Conservation (phyloP, 1,140 invertebrate species). For the Magallana angulata region DNA sequence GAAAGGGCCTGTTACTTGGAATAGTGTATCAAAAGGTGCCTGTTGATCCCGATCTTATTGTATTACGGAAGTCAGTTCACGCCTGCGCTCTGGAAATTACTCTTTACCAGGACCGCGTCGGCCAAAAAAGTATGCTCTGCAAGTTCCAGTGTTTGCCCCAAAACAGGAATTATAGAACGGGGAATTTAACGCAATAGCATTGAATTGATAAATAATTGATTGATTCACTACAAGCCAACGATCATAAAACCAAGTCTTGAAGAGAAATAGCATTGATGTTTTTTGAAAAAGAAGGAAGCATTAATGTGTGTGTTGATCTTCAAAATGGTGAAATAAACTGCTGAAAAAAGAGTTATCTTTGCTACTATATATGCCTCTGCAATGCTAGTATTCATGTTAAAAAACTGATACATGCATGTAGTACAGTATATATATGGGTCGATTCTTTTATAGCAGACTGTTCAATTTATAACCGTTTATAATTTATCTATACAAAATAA, state of each 20-base stretch:
- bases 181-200: not conserved
- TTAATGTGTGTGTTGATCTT: too few relatives aligned
- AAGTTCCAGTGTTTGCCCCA: not conserved
- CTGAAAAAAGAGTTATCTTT: too few relatives aligned
- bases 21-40: constrained; percentile 1
- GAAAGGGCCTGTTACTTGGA: not conserved
- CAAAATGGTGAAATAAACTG: too few relatives aligned
- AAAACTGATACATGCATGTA: too few relatives aligned
- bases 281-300: not conserved
- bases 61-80: constrained; percentile 17
- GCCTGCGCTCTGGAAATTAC: not conserved
- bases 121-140: not conserved
- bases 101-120: not conserved
- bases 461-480: too few relatives aligned
- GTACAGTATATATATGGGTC: too few relatives aligned
- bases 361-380: too few relatives aligned
- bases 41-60: not conserved
- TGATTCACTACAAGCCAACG: not conserved
- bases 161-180: not conserved
- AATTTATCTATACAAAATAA: too few relatives aligned
- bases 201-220: constrained; percentile 25
- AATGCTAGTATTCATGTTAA: too few relatives aligned
- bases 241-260: not conserved
- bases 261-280: not conserved
- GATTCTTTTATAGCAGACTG: too few relatives aligned